Percentiles rank a stretch among this genome's conserved stretches.
These are phyloP conservation scores for Papio anubis DNA, from an alignment of 2,113 vertebrate genomes.

Conservation along the genomic window DNA sequence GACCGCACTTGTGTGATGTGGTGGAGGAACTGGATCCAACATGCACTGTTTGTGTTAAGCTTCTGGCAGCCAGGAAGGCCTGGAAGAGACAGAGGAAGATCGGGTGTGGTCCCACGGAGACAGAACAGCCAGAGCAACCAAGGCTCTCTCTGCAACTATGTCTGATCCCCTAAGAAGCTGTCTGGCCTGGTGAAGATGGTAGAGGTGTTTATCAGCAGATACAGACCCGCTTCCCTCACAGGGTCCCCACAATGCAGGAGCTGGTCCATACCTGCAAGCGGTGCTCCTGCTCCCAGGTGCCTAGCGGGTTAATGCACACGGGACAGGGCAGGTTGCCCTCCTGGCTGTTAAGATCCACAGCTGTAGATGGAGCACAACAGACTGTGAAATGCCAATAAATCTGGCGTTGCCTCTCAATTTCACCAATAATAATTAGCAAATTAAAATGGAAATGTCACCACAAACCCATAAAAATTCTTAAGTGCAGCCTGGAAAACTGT, in stretches of 20 bases:
- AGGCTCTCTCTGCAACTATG: fast-evolving
- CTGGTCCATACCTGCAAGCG: not conserved
- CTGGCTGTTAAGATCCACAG: conserved; percentile 62
- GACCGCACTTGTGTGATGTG: fast-evolving
- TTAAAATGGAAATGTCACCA: conserved; percentile 81
- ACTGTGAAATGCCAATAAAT: conserved; percentile 75
- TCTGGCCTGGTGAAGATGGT: not conserved
- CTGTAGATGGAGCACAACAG: conserved; percentile 66
- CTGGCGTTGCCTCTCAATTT: conserved; percentile 67
- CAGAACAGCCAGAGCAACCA: fast-evolving
- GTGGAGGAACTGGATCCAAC: fast-evolving
- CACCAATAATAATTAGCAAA: conserved; percentile 81
- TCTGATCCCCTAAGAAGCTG: not conserved
- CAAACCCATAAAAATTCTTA: conserved; percentile 71
- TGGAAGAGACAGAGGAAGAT: not conserved
- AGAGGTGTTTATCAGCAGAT: too few relatives aligned
- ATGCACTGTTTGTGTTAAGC: fast-evolving
- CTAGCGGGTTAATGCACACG: fast-evolving
- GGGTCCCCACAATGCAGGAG: not conserved
- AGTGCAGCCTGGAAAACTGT: conserved; percentile 49
- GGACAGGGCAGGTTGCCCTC: not conserved
- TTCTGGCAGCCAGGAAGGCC: not conserved
- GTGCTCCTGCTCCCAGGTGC: not conserved
- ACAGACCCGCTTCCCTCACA: fast-evolving
- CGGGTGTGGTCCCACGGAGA: fast-evolving